phyloP scores from a whole-genome alignment of 2,113 vertebrate species.

The Physeter macrocephalus region DNA sequence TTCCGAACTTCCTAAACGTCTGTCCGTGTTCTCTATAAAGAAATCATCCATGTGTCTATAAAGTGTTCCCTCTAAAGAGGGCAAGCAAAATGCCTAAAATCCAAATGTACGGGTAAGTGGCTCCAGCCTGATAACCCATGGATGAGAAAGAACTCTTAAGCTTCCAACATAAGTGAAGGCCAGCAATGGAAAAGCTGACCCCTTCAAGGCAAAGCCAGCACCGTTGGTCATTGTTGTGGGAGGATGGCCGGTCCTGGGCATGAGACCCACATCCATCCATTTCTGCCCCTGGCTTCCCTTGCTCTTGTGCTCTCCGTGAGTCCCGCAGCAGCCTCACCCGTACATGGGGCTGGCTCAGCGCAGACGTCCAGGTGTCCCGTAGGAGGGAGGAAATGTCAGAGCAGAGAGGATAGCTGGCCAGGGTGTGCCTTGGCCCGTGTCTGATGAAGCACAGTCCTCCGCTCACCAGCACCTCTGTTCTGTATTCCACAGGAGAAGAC shows the following conservation, averaged over 20 bases:
- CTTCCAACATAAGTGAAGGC: neutral
- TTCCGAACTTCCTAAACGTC: neutral
- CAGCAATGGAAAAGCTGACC: neutral
- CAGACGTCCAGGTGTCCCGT: neutral
- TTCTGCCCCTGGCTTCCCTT: neutral
- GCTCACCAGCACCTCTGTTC: slow-evolving; percentile 34
- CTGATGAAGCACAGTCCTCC: neutral
- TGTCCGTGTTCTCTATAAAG: neutral
- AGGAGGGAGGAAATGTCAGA: neutral
- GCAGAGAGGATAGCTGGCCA: neutral
- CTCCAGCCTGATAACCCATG: neutral
- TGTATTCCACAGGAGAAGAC: slow-evolving; percentile 91
- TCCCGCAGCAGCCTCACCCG: neutral
- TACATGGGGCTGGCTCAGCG: rapidly evolving
- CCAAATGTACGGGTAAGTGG: neutral
- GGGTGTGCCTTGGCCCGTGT: neutral
- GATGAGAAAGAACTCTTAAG: neutral
- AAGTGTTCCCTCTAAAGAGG: neutral
- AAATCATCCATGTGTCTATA: neutral
- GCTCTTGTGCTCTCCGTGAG: rapidly evolving
- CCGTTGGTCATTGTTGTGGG: too few relatives aligned
- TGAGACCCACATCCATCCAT: neutral
- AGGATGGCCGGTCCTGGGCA: neutral
- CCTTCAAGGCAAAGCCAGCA: neutral
- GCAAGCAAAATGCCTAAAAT: neutral